phyloP scores from a whole-genome alignment of 2,797 vertebrate species.

The Anniella stebbinsi region DNA sequence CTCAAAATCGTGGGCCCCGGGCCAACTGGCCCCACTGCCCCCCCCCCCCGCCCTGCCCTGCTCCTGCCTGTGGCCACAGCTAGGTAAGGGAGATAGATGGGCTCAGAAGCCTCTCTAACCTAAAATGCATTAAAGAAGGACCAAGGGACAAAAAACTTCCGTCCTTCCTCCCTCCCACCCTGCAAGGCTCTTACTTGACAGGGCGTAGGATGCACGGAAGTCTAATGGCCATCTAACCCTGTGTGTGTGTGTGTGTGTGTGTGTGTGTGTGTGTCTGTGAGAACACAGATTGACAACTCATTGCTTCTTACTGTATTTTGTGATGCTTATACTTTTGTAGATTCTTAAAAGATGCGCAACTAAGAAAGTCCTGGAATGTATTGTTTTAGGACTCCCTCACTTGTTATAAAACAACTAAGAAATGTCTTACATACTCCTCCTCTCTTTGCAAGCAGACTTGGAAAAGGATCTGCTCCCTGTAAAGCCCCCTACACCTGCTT shows the following conservation, averaged over 20 bases:
- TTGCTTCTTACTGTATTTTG: neutral
- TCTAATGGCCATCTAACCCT: too few relatives aligned
- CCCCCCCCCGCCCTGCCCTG: too few relatives aligned
- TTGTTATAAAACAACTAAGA: neutral
- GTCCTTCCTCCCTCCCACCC: too few relatives aligned
- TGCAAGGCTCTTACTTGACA: too few relatives aligned
- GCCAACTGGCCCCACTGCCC: too few relatives aligned
- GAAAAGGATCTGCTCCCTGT: neutral
- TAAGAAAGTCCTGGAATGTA: neutral
- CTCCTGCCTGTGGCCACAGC: too few relatives aligned
- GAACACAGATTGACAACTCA: neutral
- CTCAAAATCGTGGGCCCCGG: too few relatives aligned
- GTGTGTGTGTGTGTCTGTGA: neutral
- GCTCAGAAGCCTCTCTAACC: too few relatives aligned
- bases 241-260: neutral
- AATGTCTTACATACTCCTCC: neutral
- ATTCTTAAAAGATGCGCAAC: neutral
- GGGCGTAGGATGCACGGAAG: too few relatives aligned
- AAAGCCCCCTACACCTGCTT: neutral
- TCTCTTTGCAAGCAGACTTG: neutral
- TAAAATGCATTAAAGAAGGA: too few relatives aligned
- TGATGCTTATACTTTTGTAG: neutral
- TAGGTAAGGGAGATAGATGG: too few relatives aligned
- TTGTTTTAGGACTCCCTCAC: neutral
- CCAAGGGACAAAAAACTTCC: too few relatives aligned